Percentiles rank a stretch among this genome's conserved stretches.
Evolutionary conservation across 2,888 invertebrate species (phyloP).

Genomic region (Acleris literana): DNA sequence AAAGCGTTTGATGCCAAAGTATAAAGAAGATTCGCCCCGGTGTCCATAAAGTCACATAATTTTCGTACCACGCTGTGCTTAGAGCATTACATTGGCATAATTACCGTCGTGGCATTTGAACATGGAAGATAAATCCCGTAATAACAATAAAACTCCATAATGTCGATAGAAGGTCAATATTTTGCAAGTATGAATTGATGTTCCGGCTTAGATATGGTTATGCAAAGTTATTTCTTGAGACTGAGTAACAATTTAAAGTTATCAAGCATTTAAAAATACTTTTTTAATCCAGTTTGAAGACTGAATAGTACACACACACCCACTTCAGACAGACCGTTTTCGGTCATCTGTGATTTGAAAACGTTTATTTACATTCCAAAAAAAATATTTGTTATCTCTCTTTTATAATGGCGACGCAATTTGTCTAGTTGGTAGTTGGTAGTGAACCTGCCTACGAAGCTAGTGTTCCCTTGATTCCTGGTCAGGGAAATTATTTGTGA

Average conservation of each 20-base stretch:
- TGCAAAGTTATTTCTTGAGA: not conserved
- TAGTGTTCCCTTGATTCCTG: too few species aligned
- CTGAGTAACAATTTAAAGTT: not conserved
- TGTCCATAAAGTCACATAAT: slow-evolving; percentile 42
- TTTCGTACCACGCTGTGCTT: slow-evolving; percentile 40
- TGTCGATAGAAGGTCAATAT: slow-evolving; percentile 49
- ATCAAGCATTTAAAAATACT: too few species aligned
- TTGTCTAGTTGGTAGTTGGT: too few species aligned
- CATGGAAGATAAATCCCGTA: slow-evolving; percentile 51
- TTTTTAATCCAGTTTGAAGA: too few species aligned
- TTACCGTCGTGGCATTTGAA: slow-evolving; percentile 49
- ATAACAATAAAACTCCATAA: slow-evolving; percentile 54
- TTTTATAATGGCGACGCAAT: too few species aligned
- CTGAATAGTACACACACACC: too few species aligned
- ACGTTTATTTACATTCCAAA: too few species aligned
- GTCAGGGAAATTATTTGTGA: too few species aligned
- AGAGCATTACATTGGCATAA: slow-evolving; percentile 41
- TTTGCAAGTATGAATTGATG: slow-evolving; percentile 40
- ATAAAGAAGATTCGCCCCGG: slow-evolving; percentile 45
- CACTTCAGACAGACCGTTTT: too few species aligned
- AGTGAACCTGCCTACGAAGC: too few species aligned
- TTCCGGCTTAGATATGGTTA: slow-evolving; percentile 28
- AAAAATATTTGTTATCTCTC: too few species aligned
- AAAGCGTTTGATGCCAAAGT: slow-evolving; percentile 35
- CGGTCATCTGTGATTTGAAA: too few species aligned